Base-by-base conservation (phyloP, 2,888 invertebrate genomes). In the Folsomia manolachei region DNA sequence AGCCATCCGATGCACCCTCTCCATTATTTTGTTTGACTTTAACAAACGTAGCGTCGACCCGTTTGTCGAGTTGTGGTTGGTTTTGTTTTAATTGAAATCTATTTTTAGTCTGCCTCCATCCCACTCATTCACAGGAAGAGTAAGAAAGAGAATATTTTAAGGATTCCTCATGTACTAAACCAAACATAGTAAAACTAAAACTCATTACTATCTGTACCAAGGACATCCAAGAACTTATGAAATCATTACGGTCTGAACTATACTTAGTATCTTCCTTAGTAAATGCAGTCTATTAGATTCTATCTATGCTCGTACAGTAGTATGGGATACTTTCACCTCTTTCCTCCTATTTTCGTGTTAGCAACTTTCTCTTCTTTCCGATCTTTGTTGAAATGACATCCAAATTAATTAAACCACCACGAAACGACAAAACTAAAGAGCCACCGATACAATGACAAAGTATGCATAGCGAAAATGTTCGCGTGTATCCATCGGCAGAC, bases 141-240 rank as follows among this genome's bases (percentile, higher is more conserved):
- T 25, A 25, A 56, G 71, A 26, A 27, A 27, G n/a, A 56, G 63
- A 71, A 75, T 24, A 69, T 75, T 52, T 56, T 18, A 14, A 25
- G 4, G 26, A 51, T 21, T 18, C 53, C 27, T 18, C n/a, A n/a
- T n/a, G n/a, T 39, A 39, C 39, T 39, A 14, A 39, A 39, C 39
- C 39, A 39, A 39, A 14, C 39, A 39, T 4, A 39, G 7, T 14
- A 4, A 39, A 39, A 39, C 4, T 14, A 39, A 39, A 39, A 39
- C 39, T 39, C n/a, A n/a, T n/a, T n/a, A n/a, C n/a, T n/a, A n/a
- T n/a, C n/a, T n/a, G n/a, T n/a, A n/a, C n/a, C n/a, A n/a, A n/a
- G n/a, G n/a, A n/a, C n/a, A n/a, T n/a, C n/a, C n/a, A n/a, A n/a
- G n/a, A n/a, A n/a, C n/a, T n/a, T n/a, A n/a, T n/a, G n/a, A n/a